Evolutionary conservation across 2,888 invertebrate genomes (phyloP).

Genomic region (Iselma pallidipennis): DNA sequence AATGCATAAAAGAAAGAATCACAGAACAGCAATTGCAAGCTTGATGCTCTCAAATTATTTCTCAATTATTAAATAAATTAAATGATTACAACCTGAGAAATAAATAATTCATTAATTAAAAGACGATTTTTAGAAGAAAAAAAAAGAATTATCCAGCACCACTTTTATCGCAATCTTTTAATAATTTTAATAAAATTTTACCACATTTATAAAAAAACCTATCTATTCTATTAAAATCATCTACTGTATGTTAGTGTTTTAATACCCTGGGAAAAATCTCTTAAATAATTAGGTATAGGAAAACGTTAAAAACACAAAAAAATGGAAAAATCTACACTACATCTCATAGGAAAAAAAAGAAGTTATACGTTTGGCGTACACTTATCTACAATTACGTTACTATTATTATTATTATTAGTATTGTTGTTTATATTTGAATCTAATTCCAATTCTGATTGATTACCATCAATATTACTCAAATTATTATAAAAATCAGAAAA

Average conservation of each 20-base stretch:
- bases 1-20: background rate
- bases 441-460: conserved; percentile 40
- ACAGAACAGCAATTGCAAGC: background rate
- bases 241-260: too few relatives aligned
- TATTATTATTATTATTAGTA: conserved; percentile 29
- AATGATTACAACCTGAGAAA: background rate
- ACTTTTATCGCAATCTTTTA: background rate
- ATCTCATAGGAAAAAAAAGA: background rate
- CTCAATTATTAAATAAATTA: background rate
- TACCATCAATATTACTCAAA: conserved; percentile 23
- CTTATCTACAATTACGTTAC: conserved; percentile 2
- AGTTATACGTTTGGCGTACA: conserved; percentile 32
- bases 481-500: conserved; percentile 35
- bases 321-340: too few relatives aligned
- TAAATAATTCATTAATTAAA: background rate
- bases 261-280: too few relatives aligned
- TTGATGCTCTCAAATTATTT: background rate
- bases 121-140: too few relatives aligned
- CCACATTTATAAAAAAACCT: too few relatives aligned
- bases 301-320: too few relatives aligned
- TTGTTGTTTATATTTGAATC: conserved; percentile 45
- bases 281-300: too few relatives aligned
- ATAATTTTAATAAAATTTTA: background rate
- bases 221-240: too few relatives aligned
- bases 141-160: background rate